Base-by-base conservation (phyloP, 2,888 invertebrate species). In the Kuschelorhynchus macadamiae region DNA sequence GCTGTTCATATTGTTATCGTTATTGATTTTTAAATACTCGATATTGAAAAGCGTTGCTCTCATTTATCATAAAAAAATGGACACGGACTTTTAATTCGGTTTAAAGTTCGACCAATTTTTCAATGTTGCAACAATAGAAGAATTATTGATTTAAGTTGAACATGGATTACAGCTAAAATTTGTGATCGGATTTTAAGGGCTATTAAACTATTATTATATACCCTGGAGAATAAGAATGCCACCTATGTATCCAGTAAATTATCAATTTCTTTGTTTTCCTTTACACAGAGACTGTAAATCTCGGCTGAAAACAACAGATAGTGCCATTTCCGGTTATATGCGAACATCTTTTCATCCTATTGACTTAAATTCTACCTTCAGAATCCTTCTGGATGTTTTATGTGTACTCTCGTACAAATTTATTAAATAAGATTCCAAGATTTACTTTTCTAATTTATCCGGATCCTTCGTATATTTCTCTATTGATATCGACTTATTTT, bases 271-370 rank as follows among this genome's bases (percentile, higher is more conserved):
- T 56, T 56, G 36, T 64, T 66, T 59, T 52, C 46, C 25, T 52
- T 65, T 47, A 50, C 57, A 41, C 64, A 49, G 16, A 41, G 11
- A 33, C 59, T n/a, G 52, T 66, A 66, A 66, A 66, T 66, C 65
- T 66, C 30, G 36, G 41, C 57, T 52, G 32, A 47, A 60, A 65
- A 66, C 65, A 66, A 66, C 65, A 66, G 52, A 66, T 59, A 66
- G 56, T 59, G 65, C 59, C 49, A 53, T 66, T 66, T 66, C 65
- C 65, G 52, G 65, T 66, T 59, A 59, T 59, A 59, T 47, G 65
- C 50, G 59, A 52, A 66, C 60, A 59, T 66, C 60, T 59, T 66
- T 60, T 66, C 56, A 3, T 50, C 56, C 56, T 64, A 64, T 56
- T 64, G 64, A 64, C 64, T 57, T 65, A 66, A 66, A 66, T 49